Percentiles rank a stretch among this genome's conserved stretches.
phyloP scores from a whole-genome alignment of 2,797 vertebrate species.

The Tympanoctomys barrerae region DNA sequence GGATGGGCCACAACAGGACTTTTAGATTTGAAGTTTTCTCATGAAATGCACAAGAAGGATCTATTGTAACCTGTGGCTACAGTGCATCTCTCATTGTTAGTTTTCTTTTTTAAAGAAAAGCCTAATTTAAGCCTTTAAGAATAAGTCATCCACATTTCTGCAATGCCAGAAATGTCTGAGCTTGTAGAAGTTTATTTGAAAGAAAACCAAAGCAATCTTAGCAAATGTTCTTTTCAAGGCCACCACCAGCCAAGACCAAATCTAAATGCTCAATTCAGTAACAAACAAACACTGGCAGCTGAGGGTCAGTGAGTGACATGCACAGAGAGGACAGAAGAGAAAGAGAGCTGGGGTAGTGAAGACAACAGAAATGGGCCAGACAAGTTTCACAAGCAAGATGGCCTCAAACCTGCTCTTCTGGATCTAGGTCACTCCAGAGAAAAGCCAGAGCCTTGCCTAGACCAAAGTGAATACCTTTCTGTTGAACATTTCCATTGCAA shows the following conservation, averaged over 20 bases:
- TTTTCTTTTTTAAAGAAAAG: constrained; percentile 79
- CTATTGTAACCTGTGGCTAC: constrained; percentile 82
- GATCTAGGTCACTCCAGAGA: constrained; percentile 59
- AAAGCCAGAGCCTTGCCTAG: constrained; percentile 61
- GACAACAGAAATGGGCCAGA: constrained; percentile 61
- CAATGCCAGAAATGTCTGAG: constrained; percentile 85
- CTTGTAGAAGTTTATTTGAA: constrained; percentile 87
- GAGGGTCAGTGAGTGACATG: constrained; percentile 78
- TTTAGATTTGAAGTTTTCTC: constrained; percentile 61
- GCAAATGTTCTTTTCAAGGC: constrained; percentile 87
- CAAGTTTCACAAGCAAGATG: constrained; percentile 55
- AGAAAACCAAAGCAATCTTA: constrained; percentile 87
- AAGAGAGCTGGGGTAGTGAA: background rate
- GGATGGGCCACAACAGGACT: no score
- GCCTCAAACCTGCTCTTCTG: constrained; percentile 13
- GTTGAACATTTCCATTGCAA: constrained; percentile 77
- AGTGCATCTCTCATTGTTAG: constrained; percentile 84
- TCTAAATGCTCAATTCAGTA: constrained; percentile 86
- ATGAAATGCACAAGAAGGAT: constrained; percentile 61
- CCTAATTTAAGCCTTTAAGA: constrained; percentile 86
- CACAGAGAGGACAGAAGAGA: constrained; percentile 38
- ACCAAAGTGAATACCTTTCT: constrained; percentile 66
- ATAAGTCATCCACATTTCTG: constrained; percentile 85
- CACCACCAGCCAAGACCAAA: constrained; percentile 85
- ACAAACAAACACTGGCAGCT: constrained; percentile 84